Base-by-base conservation (phyloP, 2,888 invertebrate species). In the Melieria crassipennis region DNA sequence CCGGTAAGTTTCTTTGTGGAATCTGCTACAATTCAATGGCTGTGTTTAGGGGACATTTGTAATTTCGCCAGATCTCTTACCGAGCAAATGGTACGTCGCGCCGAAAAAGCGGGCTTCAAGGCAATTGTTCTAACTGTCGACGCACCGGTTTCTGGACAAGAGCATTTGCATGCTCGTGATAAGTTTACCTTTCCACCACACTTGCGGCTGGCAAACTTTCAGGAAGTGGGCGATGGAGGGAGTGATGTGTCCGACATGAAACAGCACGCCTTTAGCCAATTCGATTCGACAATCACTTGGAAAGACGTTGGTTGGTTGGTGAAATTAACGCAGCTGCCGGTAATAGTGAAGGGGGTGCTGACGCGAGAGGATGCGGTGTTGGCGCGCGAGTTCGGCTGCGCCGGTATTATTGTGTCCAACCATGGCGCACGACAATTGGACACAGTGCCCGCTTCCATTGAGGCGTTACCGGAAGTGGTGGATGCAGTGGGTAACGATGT, bases 81-180 rank as follows among this genome's bases (percentile, higher is more conserved):
- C 0, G 88, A 88, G 79, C 88, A 89, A 76, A 88, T 98, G 74
- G 91, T 98, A 1, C 82, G 87, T 57, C 89, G 94, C 78, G 97
- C 94, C 1, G 96, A 97, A 86, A 89, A 88, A 58, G 91, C 92
- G 9, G 96, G 94, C n/a, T 98, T 91, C 82, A 93, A 93, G 86
- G 97, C 96, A 0, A 86, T 97, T 1, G 95, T 94, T 0, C 85
- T 97, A 4, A 98, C 96, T 0, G 92, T 97, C 0, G 98, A 98
- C 84, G 93, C 96, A 0, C 96, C 96, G 0, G 85, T 93, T 62
- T 95, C 96, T 85, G 98, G 98, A 0, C 89, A 93, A 67, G 89
- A 97, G 61, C 89, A 93, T 69, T 92, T 92, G 0, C 97, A 98
- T 86, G 88, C 93, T 10, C 90, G 92, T 76, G 97, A 97, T 84